Base-by-base conservation (phyloP, 2,888 invertebrate species). In the Smittia aterrima region DNA sequence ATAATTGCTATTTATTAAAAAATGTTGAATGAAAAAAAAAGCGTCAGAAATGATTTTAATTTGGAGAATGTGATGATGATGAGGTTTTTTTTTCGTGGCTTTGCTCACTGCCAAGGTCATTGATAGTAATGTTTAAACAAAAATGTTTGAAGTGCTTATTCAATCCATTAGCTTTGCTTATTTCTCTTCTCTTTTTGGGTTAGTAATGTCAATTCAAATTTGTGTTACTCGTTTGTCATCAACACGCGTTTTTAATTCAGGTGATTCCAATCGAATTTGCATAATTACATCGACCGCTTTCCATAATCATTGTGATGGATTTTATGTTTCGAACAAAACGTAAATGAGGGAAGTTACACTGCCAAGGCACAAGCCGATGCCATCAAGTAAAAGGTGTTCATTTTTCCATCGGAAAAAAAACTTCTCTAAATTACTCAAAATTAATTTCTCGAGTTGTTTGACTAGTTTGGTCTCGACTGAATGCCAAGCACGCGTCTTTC, bases 351-450 rank as follows among this genome's bases (percentile, higher is more conserved):
- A 47, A 47, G 13, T 47, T 47, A 47, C 47, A 47, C n/a, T 9
- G n/a, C 13, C 11, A 47, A 24, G 38, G 32, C 66, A 66, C 66
- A 66, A 66, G 66, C 66, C 66, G 22, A 38, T 4, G 38, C 7
- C n/a, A 64, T n/a, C 13, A 27, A 25, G 64, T 64, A 22, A 62
- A 24, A 66, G 66, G 66, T 66, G 66, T 64, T 64, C 54, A 54
- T 54, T 54, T 54, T 54, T 7, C 54, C 54, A 54, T 54, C 54
- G 20, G 38, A 11, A 47, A 6, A 47, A 32, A 47, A 47, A 47
- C 47, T 47, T 47, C 9, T 47, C 16, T n/a, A 2, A 47, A 47
- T 47, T 2, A 47, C 2, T 47, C 47, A 47, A 47, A 47, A 47
- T 16, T n/a, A 47, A 47, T 47, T 47, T 47, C 16, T 16, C 47